Base-by-base conservation (phyloP, 2,888 invertebrate genomes). In the Platycheirus rosarum region DNA sequence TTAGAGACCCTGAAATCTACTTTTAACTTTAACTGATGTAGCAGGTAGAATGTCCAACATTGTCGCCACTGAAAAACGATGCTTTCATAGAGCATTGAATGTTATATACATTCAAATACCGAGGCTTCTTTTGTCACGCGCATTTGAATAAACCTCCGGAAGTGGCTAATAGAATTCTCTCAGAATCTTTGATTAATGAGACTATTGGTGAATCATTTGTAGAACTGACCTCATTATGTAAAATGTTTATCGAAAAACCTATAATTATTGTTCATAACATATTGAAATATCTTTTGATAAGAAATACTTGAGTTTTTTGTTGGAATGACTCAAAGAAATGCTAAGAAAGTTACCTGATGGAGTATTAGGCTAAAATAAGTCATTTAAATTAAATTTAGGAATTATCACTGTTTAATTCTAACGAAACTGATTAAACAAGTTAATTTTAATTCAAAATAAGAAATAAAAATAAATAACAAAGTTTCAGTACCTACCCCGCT, bases 21-120 rank as follows among this genome's bases (percentile, higher is more conserved):
- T 57, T 55, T 9, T 2, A n/a, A 65, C 14, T 57, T 55, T 9
- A 5, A n/a, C 26, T 48, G 14, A 44, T 60, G 18, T 68, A 57
- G 69, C 63, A 70, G 76, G 76, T 76, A 70, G 48, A 76, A 46
- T 70, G 18, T 65, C 8, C 23, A 2, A 23, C 2, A 23, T 55
- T 26, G 20, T 35, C 20, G 20, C n/a, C n/a, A 9, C 11, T 11
- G 4, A 11, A 35, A 4, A n/a, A 2, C 16, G 37, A 37, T 57
- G 11, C 5, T 18, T 20, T 37, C 32, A 32, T 51, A 32, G 9
- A n/a, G 20, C 35, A 40, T 4, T 35, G 18, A 4, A 20, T 23
- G 11, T 32, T 18, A 13, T 7, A 7, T 32, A 6, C 2, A 18
- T 53, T 20, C 13, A 55, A 55, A 23, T 40, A 13, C n/a, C 11